These are phyloP conservation scores for Heliconius ismenius DNA, from an alignment of 2,888 invertebrate genomes.

Conservation along the genomic window DNA sequence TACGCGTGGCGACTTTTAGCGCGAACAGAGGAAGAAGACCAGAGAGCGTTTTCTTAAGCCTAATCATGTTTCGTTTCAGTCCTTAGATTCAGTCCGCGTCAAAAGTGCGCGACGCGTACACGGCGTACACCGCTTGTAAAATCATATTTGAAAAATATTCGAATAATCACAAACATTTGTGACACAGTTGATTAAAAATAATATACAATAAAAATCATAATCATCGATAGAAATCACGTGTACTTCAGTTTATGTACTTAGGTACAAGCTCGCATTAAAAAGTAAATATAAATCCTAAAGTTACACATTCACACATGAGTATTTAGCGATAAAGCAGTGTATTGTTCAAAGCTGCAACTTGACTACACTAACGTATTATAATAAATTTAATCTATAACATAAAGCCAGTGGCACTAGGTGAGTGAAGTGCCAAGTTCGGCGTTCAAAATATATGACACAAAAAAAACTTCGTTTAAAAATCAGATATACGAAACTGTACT, in stretches of 20 bases:
- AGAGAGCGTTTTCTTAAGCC: constrained; percentile 51
- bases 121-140: constrained; percentile 52
- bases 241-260: constrained; percentile 78
- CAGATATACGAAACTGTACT: constrained; percentile 60
- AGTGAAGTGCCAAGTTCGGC: constrained; percentile 64
- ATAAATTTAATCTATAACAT: constrained; percentile 57
- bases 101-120: constrained; percentile 57
- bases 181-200: constrained; percentile 56
- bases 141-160: constrained; percentile 41
- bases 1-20: constrained; percentile 47
- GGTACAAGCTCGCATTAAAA: constrained; percentile 72
- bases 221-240: constrained; percentile 76
- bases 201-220: constrained; percentile 66
- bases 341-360: constrained; percentile 80
- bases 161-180: constrained; percentile 56
- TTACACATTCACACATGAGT: constrained; percentile 80
- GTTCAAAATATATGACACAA: constrained; percentile 77
- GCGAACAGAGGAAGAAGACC: constrained; percentile 25
- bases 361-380: constrained; percentile 69
- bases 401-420: constrained; percentile 78
- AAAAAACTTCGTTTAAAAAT: constrained; percentile 62
- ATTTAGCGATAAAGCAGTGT: constrained; percentile 81
- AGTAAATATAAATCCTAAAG: constrained; percentile 60
- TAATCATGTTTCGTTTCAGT: constrained; percentile 38
- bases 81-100: constrained; percentile 34